Conservation (phyloP, 2,113 vertebrate genomes). For the Ceyx melanurus region DNA sequence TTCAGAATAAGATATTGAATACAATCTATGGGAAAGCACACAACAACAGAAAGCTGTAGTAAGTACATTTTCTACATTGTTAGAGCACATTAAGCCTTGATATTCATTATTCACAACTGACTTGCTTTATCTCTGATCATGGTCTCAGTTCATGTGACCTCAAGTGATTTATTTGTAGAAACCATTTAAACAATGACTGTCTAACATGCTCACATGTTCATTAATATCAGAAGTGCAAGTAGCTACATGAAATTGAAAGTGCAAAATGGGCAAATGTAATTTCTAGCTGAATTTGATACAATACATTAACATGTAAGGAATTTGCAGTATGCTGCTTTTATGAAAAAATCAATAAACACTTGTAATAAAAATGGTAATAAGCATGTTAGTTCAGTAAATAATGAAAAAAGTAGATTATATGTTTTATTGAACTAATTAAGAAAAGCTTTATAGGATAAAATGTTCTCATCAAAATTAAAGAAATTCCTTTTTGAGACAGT, state of each 20-base stretch:
- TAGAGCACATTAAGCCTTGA: not conserved
- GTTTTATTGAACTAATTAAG: constrained; percentile 50
- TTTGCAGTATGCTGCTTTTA: constrained; percentile 20
- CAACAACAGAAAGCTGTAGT: not conserved
- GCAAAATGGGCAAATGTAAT: not conserved
- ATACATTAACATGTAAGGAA: constrained; percentile 11
- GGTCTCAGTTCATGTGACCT: not conserved
- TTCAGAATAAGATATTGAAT: not conserved
- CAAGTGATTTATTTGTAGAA: not conserved
- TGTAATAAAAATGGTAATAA: constrained; percentile 58
- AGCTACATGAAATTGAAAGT: not conserved
- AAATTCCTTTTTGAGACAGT: constrained; percentile 21
- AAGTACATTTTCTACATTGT: not conserved
- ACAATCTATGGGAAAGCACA: not conserved
- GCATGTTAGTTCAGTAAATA: constrained; percentile 36
- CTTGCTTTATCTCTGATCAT: not conserved
- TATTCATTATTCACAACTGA: not conserved
- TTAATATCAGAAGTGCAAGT: not conserved
- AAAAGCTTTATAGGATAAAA: constrained; percentile 30
- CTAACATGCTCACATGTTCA: not conserved
- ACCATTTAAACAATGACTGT: accelerated
- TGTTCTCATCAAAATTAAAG: constrained; percentile 40
- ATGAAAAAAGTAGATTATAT: constrained; percentile 20
- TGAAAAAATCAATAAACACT: constrained; percentile 54
- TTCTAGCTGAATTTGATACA: not conserved